Evolutionary conservation across 2,113 vertebrate species (phyloP).

Genomic region (Formicarius rufipectus): DNA sequence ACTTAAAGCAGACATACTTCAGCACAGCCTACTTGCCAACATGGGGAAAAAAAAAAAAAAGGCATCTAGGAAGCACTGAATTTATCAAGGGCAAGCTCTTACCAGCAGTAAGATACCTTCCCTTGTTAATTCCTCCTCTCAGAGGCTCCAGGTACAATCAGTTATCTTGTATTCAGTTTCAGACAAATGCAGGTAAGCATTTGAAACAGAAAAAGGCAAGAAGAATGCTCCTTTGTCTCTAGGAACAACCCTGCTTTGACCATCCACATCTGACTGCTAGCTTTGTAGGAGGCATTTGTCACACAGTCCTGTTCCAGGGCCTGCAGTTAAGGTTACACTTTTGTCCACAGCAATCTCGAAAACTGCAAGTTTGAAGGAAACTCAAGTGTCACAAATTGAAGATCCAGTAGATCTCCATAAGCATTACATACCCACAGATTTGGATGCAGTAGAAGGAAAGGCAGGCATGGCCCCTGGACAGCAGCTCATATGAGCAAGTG

Average conservation of each 20-base stretch:
- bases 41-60: neutral
- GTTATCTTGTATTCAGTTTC: neutral
- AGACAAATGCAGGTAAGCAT: neutral
- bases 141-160: neutral
- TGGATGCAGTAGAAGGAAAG: neutral
- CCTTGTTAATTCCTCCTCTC: neutral
- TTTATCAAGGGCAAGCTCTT: neutral
- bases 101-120: neutral
- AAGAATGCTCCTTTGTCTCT: neutral
- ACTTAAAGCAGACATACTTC: neutral
- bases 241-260: neutral
- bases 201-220: neutral
- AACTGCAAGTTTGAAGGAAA: neutral
- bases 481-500: neutral
- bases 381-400: neutral
- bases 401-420: neutral
- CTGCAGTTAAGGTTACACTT: neutral
- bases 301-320: neutral
- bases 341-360: neutral
- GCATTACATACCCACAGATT: neutral
- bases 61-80: neutral
- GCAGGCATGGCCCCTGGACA: neutral
- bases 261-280: neutral
- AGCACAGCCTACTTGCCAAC: neutral
- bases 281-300: neutral